These are phyloP conservation scores for Ellobius talpinus DNA, from an alignment of 2,113 vertebrate species.

Conservation along the genomic window DNA sequence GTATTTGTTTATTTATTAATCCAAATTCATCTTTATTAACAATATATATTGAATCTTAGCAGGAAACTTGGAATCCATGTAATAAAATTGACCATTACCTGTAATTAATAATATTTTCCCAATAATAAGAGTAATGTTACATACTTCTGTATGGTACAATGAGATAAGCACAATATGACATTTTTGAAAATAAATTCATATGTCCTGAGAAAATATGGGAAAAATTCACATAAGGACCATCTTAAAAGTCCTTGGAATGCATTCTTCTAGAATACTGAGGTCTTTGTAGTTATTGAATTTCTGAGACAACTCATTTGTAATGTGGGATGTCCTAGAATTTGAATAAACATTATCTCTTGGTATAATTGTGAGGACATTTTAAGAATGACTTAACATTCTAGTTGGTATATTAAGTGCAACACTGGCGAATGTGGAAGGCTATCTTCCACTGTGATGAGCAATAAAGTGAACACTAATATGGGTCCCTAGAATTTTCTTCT, in stretches of 20 bases:
- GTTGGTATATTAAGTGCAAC: background rate
- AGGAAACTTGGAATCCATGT: background rate
- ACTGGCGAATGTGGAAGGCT: background rate
- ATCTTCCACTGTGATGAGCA: background rate
- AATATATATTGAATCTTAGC: background rate
- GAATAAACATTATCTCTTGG: background rate
- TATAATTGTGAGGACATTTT: background rate
- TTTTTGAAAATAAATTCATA: conserved; percentile 18
- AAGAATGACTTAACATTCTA: background rate
- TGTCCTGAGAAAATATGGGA: background rate
- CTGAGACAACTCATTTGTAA: background rate
- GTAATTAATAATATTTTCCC: background rate
- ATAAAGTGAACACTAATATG: background rate
- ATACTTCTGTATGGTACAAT: background rate
- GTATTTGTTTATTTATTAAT: background rate
- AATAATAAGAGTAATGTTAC: background rate
- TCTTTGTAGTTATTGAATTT: background rate
- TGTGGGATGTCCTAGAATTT: background rate
- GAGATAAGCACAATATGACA: background rate
- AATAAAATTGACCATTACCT: background rate
- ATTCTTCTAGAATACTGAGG: background rate
- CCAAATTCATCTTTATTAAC: background rate
- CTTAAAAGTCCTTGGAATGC: background rate
- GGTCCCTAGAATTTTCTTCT: background rate
- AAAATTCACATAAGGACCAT: background rate